Evolutionary conservation across 2,888 invertebrate species (phyloP).

Genomic region (Agrochola lychnidis): DNA sequence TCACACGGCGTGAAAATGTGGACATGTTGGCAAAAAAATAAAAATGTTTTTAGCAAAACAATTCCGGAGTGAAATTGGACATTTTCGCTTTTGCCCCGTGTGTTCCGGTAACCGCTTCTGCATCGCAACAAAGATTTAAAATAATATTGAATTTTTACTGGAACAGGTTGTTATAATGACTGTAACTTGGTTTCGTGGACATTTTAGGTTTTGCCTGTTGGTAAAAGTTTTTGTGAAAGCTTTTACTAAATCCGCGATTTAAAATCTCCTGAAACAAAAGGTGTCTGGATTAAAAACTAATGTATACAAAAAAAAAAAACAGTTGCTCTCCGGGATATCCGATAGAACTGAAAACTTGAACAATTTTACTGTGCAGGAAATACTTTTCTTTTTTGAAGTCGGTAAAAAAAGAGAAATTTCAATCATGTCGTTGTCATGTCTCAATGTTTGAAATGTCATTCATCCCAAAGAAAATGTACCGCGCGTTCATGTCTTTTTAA

Average conservation of each 20-base stretch:
- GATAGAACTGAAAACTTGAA: no score
- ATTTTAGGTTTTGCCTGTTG: conserved; percentile 5
- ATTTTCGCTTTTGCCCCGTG: conserved; percentile 70
- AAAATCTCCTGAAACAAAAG: background rate
- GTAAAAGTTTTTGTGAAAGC: conserved; percentile 8
- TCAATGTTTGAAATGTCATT: no score
- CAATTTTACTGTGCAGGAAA: no score
- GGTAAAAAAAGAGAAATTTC: no score
- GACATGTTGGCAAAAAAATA: conserved; percentile 65
- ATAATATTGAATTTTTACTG: conserved; percentile 64
- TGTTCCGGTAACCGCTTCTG: conserved; percentile 65
- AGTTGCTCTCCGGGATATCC: no score
- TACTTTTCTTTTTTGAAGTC: no score
- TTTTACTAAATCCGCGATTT: background rate
- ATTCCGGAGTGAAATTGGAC: conserved; percentile 70
- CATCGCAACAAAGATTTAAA: conserved; percentile 63
- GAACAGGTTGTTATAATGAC: conserved; percentile 49
- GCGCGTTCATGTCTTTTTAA: no score
- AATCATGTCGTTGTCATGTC: no score
- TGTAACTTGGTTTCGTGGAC: conserved; percentile 33
- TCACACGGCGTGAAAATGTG: conserved; percentile 71
- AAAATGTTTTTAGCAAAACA: conserved; percentile 71
- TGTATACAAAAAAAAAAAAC: background rate
- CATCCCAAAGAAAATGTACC: no score
- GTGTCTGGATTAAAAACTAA: background rate